phyloP scores from a whole-genome alignment of 53 echinoderm and acorn worm species.

The Paracentrotus lividus region DNA sequence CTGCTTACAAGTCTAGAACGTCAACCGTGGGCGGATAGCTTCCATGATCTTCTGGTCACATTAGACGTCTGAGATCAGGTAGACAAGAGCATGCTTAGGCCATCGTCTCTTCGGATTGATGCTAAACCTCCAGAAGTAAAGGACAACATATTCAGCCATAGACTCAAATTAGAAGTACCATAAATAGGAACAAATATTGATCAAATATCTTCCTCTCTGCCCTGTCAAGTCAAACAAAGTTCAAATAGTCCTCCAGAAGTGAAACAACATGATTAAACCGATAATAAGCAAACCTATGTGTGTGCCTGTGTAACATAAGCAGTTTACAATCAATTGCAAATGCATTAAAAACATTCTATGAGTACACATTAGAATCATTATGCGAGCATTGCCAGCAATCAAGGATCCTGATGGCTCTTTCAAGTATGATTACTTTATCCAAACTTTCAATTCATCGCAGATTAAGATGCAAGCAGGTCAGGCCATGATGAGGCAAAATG shows the following conservation, averaged over 20 bases:
- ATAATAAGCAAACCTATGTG: too few relatives aligned
- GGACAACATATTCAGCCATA: slow-evolving; percentile 16
- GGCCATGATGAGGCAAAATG: neutral
- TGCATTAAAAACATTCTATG: too few relatives aligned
- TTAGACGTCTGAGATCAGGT: slow-evolving; percentile 74
- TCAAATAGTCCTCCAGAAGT: neutral
- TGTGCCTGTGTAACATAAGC: too few relatives aligned
- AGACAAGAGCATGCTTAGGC: too few relatives aligned
- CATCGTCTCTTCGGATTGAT: neutral
- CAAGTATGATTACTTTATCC: neutral
- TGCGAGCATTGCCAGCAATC: too few relatives aligned
- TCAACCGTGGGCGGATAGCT: slow-evolving; percentile 76
- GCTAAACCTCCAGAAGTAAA: neutral
- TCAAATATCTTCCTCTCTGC: neutral
- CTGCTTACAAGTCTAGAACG: slow-evolving; percentile 71
- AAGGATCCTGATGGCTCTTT: too few relatives aligned
- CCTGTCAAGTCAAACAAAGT: too few relatives aligned
- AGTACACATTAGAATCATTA: too few relatives aligned
- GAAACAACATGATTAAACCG: neutral
- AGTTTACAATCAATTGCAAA: too few relatives aligned
- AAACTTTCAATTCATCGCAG: too few relatives aligned
- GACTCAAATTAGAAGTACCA: neutral
- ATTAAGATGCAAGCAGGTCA: slow-evolving; percentile 33
- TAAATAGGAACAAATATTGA: neutral
- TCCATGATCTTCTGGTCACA: slow-evolving; percentile 88